phyloP scores from a whole-genome alignment of 2,113 vertebrate species.

The Leptobrachium leishanense region DNA sequence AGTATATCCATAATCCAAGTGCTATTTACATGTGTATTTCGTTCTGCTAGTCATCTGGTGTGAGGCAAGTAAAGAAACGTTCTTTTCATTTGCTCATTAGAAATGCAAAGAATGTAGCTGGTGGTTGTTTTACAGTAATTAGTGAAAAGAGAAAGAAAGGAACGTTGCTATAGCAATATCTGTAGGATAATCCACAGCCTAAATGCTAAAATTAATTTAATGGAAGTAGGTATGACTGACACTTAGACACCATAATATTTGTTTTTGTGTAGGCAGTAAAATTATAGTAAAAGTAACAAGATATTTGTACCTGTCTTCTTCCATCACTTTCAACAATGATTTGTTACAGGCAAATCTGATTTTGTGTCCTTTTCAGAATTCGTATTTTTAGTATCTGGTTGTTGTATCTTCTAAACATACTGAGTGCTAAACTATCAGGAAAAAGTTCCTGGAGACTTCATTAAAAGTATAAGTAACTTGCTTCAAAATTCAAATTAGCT shows the following conservation, averaged over 20 bases:
- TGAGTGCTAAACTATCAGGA: no score
- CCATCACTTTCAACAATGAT: slow-evolving; percentile 59
- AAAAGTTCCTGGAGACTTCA: no score
- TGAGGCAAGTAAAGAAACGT: slow-evolving; percentile 61
- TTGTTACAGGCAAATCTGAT: slow-evolving; percentile 1
- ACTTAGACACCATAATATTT: slow-evolving; percentile 75
- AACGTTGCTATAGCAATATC: slow-evolving; percentile 78
- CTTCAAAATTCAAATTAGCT: no score
- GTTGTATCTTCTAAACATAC: no score
- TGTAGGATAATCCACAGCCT: slow-evolving; percentile 80
- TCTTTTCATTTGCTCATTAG: slow-evolving; percentile 72
- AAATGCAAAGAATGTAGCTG: slow-evolving; percentile 78
- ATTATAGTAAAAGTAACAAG: slow-evolving; percentile 71
- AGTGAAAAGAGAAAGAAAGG: slow-evolving; percentile 70
- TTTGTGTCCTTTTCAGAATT: not conserved
- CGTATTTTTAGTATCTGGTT: no score
- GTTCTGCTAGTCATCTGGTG: slow-evolving; percentile 57
- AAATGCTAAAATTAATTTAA: slow-evolving; percentile 79
- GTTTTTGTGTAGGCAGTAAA: slow-evolving; percentile 76
- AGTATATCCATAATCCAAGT: slow-evolving; percentile 52
- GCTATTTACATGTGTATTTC: slow-evolving; percentile 60
- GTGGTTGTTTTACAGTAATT: slow-evolving; percentile 77
- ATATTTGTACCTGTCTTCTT: slow-evolving; percentile 70
- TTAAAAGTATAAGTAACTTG: no score
- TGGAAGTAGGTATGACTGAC: slow-evolving; percentile 77